Conservation (phyloP, 2,888 invertebrate species). For the Ennomos quercinarius region DNA sequence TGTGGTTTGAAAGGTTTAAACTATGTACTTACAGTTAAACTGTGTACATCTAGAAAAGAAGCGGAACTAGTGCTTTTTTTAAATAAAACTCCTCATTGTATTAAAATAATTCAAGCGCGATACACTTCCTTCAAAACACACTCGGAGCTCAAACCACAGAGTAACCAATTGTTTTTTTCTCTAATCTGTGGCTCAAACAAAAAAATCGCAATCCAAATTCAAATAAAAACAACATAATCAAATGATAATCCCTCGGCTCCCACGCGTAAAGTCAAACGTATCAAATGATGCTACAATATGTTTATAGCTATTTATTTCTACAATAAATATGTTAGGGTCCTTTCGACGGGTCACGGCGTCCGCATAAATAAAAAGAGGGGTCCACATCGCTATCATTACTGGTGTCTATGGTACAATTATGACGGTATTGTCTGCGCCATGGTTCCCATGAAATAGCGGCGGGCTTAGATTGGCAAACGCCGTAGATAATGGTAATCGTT, state of each 20-base stretch:
- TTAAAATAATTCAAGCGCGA: no score
- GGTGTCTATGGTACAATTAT: conserved; percentile 83
- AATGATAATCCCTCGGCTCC: conserved; percentile 53
- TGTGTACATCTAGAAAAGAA: no score
- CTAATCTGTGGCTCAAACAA: no score
- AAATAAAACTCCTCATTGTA: no score
- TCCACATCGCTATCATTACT: conserved; percentile 66
- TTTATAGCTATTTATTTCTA: conserved; percentile 76
- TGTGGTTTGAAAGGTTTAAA: no score
- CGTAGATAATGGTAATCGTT: conserved; percentile 17
- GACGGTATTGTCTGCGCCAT: conserved; percentile 71
- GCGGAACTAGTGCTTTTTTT: no score
- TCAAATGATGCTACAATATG: conserved; percentile 77
- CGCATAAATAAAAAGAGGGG: conserved; percentile 71
- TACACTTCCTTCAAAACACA: no score
- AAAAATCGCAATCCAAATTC: conserved; percentile 3
- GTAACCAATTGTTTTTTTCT: no score
- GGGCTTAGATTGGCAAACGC: conserved; percentile 7
- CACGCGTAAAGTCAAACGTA: conserved; percentile 70
- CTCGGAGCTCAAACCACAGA: neutral
- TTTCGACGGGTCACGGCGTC: conserved; percentile 69
- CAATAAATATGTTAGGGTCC: conserved; percentile 72
- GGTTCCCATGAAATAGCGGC: conserved; percentile 75
- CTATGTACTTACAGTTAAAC: no score
- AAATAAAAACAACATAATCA: conserved; percentile 32